Base-by-base conservation (phyloP, 2,888 invertebrate genomes). In the Adelognathus sp. region DNA sequence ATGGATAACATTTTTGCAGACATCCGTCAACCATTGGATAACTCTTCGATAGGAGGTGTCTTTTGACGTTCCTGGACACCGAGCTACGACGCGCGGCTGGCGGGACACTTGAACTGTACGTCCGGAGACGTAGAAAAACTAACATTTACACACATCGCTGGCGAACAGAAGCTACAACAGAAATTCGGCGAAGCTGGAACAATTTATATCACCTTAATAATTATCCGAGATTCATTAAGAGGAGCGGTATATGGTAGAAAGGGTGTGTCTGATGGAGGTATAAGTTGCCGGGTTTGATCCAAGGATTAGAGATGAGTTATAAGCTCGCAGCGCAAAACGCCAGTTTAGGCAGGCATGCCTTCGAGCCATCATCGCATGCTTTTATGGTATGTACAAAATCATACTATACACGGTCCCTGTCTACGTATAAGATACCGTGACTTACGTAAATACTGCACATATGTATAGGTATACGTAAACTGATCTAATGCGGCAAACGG, bases 261-360 rank as follows among this genome's bases (percentile, higher is more conserved):
- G 16, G 36, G 16, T 54, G 9, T 36, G 36, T 24, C 52, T 27
- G 33, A 36, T 36, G 36, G 36, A 39, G 24, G 33, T 31, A 54
- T 29, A 56, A 71, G 66, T 76, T 66, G 66, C 71, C 66, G 33
- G 50, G 31, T 71, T 76, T 60, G 60, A 76, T 52, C 31, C n/a
- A 52, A 52, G 71, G 60, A 71, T 76, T 71, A 33, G 60, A 5
- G 50, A 41, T 39, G 52, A 52, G 46, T n/a, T n/a, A 76, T 70
- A 76, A 64, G 60, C 60, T 27, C 24, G 58, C n/a, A 63, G 31
- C 52, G 41, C 33, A 31, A 33, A 52, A 71, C 24, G 21, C 16
- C 29, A 50, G 46, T 66, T 33, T 41, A 11, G 63, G 56, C 50
- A 21, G 36, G 31, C 66, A 54, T 66, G 44, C 33, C 41, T 56